These are phyloP conservation scores for human DNA, from an alignment of 2,113 vertebrate genomes.

Conservation along the genomic window GRCh38 chr4:153510001-153510500, in stretches of 20 bases:
- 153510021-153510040: neutral
- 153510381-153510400: neutral
- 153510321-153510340: neutral
- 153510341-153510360: neutral
- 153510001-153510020: slow-evolving; percentile 15
- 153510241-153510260: neutral
- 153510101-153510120: neutral
- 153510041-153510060: neutral
- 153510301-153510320: neutral
- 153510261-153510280: neutral
- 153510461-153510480: neutral
- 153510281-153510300: neutral
- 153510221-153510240: neutral
- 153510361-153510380: neutral
- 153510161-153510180: neutral
- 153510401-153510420: neutral
- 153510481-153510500: neutral
- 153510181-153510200: neutral
- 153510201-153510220: neutral
- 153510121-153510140: neutral
- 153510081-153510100: neutral
- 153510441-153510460: neutral
- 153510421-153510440: neutral
- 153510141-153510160: neutral
- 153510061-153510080: neutral